These are phyloP conservation scores for Tachystola acroxantha DNA, from an alignment of 2,888 invertebrate genomes.

Conservation along the genomic window DNA sequence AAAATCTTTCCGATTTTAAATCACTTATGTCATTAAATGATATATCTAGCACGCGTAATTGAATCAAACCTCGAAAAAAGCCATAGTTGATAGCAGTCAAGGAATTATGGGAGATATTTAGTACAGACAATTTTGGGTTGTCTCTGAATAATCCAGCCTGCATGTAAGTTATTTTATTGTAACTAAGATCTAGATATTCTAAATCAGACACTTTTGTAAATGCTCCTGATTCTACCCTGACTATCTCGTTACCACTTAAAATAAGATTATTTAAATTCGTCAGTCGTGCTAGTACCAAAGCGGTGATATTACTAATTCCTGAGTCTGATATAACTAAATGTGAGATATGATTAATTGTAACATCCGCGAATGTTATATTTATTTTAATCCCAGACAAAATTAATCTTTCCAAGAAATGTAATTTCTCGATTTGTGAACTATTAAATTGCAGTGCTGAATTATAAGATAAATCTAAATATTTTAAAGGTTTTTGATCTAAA, in stretches of 20 bases:
- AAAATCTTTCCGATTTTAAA: conserved; percentile 45
- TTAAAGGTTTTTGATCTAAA: conserved; percentile 26
- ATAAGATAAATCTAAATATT: conserved; percentile 42
- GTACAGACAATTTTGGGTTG: conserved; percentile 26
- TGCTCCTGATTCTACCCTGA: conserved; percentile 8
- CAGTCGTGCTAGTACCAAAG: conserved; percentile 28
- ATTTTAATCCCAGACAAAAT: conserved; percentile 33
- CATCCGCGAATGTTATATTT: conserved; percentile 24
- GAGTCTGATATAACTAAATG: conserved; percentile 32
- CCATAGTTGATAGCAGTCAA: conserved; percentile 41
- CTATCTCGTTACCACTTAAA: conserved; percentile 37
- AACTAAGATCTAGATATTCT: conserved; percentile 42
- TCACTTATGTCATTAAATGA: conserved; percentile 44
- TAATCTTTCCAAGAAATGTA: conserved; percentile 27
- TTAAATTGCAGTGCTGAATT: conserved; percentile 35
- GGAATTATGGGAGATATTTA: conserved; percentile 52
- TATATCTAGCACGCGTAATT: conserved; percentile 40
- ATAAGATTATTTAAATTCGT: conserved; percentile 25
- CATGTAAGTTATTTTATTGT: conserved; percentile 40
- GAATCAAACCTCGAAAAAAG: conserved; percentile 38
- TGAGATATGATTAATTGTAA: conserved; percentile 20
- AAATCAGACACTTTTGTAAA: conserved; percentile 14
- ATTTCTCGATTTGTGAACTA: conserved; percentile 19
- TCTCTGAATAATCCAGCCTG: conserved; percentile 50
- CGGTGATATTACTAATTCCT: conserved; percentile 28